Evolutionary conservation across 53 echinoderm and acorn worm genomes (phyloP), one percentile per base, ranked within the genome.

Genomic region (Mesocentrotus franciscanus): DNA sequence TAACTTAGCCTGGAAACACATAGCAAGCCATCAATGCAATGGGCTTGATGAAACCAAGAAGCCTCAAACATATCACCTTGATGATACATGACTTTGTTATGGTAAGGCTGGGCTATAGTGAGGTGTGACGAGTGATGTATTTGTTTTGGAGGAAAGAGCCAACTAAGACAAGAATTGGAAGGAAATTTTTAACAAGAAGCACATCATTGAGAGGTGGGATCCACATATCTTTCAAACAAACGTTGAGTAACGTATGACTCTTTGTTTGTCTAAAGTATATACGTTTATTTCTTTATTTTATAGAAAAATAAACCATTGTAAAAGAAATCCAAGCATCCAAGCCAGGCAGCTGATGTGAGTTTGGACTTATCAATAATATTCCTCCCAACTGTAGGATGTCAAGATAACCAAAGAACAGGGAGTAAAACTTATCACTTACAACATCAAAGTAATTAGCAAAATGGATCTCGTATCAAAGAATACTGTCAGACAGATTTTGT

Each of bases 71-170:
- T 61, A 61, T 61, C 62, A 61, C 62, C 18, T 61, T 18, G 62
- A 61, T 61, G 62, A 61, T 16, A 75, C 29, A 29, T 32, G 75
- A 30, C 75, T 75, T 75, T 75, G 75, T 75, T 75, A 75, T 75
- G 75, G 75, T 75, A 75, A 30, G 75, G 75, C 13, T 30, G 29
- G 32, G 75, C 12, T 75, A 75, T 75, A 75, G 75, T 75, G 32
- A 75, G 11, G 32, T 75, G 75, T 32, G 75, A 11, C 12, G 75
- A 75, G 75, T 75, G 75, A 75, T 32, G 75, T 75, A 75, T 75
- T 75, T 75, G 75, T 75, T 75, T 75, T 75, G 75, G 32, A 75
- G 75, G 75, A 75, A 75, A 75, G 75, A 32, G 32, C 75, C 32
- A 75, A 75, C 75, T 75, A 75, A 75, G 14, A 32, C 12, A 32